These are phyloP conservation scores for Leucania comma DNA, from an alignment of 2,888 invertebrate species.

Conservation along the genomic window DNA sequence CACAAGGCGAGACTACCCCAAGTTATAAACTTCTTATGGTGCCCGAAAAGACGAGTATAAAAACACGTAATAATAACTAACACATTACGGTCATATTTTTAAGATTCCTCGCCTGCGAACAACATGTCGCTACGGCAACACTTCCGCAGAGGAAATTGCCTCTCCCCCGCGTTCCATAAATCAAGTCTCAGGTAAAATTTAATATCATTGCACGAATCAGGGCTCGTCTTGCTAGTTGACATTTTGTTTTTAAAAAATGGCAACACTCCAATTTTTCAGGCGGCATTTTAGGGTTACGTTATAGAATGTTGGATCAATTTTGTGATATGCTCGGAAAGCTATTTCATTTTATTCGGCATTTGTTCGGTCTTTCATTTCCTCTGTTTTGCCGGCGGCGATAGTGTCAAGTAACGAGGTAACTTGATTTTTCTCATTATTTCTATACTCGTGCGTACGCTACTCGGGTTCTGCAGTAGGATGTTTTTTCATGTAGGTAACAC, in stretches of 20 bases:
- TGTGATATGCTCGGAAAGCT: slow-evolving; percentile 28
- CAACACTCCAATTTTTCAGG: slow-evolving; percentile 63
- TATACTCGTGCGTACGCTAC: slow-evolving; percentile 14
- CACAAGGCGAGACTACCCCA: slow-evolving; percentile 30
- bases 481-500: slow-evolving; percentile 16
- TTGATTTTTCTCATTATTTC: slow-evolving; percentile 57
- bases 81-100: slow-evolving; percentile 72
- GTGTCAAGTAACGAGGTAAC: slow-evolving; percentile 51
- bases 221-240: slow-evolving; percentile 60
- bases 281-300: slow-evolving; percentile 38
- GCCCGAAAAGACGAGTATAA: slow-evolving; percentile 40
- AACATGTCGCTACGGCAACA: slow-evolving; percentile 76
- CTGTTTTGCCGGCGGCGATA: slow-evolving; percentile 48
- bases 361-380: slow-evolving; percentile 49
- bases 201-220: slow-evolving; percentile 80
- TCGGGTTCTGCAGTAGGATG: slow-evolving; percentile 9
- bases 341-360: slow-evolving; percentile 55
- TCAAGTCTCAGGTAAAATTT: slow-evolving; percentile 84
- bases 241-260: slow-evolving; percentile 68
- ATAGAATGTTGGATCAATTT: slow-evolving; percentile 50
- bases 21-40: slow-evolving; percentile 44
- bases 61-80: slow-evolving; percentile 66
- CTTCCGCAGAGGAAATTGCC: slow-evolving; percentile 86
- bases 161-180: slow-evolving; percentile 82
- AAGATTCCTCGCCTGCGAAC: slow-evolving; percentile 63